These are phyloP conservation scores for Panzeria rudis DNA, from an alignment of 2,888 invertebrate species.

Conservation along the genomic window DNA sequence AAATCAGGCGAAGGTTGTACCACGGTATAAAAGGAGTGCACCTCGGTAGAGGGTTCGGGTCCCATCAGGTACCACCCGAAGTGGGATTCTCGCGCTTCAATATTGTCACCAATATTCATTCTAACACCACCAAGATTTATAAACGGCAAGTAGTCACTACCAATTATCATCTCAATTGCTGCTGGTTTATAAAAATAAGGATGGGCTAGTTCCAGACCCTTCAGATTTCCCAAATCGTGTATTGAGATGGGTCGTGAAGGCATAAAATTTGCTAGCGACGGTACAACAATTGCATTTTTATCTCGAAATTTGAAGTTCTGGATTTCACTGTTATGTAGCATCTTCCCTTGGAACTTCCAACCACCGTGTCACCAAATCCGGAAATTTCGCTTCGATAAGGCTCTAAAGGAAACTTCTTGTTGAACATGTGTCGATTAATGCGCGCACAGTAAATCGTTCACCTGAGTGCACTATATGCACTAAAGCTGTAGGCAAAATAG, in stretches of 20 bases:
- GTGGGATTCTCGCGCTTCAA: neutral
- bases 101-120: neutral
- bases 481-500: neutral
- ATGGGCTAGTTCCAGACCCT: conserved; percentile 26
- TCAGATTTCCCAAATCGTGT: neutral
- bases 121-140: conserved; percentile 25
- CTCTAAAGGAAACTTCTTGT: neutral
- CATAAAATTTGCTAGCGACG: neutral
- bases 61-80: conserved; percentile 9
- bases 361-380: too few species aligned
- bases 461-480: conserved; percentile 6
- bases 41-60: neutral
- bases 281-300: neutral
- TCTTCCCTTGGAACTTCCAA: too few species aligned
- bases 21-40: neutral
- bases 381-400: too few species aligned
- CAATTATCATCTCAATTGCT: conserved; percentile 42
- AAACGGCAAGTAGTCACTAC: conserved; percentile 35
- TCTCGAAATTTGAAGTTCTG: too few species aligned
- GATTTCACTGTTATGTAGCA: too few species aligned
- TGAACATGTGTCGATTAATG: conserved; percentile 19
- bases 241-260: neutral
- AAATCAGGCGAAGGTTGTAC: neutral
- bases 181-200: conserved; percentile 33
- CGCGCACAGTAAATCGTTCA: conserved; percentile 24